Base-by-base conservation (phyloP, 2,888 invertebrate genomes). In the Athripsodes cinereus region DNA sequence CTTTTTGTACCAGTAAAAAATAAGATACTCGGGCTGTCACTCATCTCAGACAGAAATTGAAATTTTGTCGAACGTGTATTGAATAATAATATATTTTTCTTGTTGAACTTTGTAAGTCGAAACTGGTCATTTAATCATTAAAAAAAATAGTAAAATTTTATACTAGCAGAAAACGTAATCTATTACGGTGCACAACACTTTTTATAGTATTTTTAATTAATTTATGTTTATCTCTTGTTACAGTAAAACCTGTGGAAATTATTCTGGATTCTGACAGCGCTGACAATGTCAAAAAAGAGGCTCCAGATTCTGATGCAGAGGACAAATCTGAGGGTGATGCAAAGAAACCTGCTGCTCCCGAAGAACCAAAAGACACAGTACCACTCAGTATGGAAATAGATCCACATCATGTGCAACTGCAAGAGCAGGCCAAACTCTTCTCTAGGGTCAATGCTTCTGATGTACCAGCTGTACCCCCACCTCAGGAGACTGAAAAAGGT, bases 391-490 rank as follows among this genome's bases (percentile, higher is more conserved):
- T 80, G 74, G 78, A 76, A 65, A 80, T 80, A 62, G 78, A 78
- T 62, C 78, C 78, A 1, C 76, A 78, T 64, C 71, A 79, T 57
- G 73, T 71, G 52, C 77, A 80, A 51, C 71, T 80, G 55, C 80
- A 80, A 66, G 79, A 80, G 66, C 79, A 81, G 67, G 80, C 81
- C 2, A 80, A 81, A 66, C 64, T 80, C 65, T 80, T 80, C 66
- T 77, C 79, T 46, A 73, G 73, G 10, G 75, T 71, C 66, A 79
- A 78, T 67, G 69, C 69, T 10, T 73, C 74, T 56, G 70, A 71
- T 16, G 76, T 76, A 57, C 68, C 70, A 3, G 72, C 73, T 54
- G 67, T n/a, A 22, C 50, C n/a, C 2, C 22, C 26, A 22, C 22
- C 69, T 2, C 65, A 67, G 0, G 71, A 69, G 52, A 53, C 58